Conservation (phyloP, 2,888 invertebrate species). For the Agonopterix arenella region DNA sequence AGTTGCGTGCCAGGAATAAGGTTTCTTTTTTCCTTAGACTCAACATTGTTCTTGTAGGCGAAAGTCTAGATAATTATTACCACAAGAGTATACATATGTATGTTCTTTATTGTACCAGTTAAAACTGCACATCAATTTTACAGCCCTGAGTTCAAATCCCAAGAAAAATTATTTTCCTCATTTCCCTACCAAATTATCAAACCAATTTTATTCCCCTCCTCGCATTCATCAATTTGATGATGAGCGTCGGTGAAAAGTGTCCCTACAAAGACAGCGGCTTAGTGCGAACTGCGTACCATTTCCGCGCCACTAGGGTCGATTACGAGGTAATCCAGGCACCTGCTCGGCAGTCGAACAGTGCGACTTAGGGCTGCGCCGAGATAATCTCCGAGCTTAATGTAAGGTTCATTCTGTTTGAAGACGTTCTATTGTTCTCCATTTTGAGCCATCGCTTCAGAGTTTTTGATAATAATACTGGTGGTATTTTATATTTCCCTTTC, state of each 20-base stretch:
- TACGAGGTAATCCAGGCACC: conserved; percentile 19
- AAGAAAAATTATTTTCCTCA: not conserved
- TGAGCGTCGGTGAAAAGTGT: conserved; percentile 3
- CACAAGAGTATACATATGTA: too few species aligned
- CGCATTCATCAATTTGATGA: conserved; percentile 5
- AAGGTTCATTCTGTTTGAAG: conserved; percentile 7
- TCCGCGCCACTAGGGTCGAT: conserved; percentile 14
- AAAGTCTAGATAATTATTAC: too few species aligned
- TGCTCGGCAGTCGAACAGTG: conserved; percentile 23
- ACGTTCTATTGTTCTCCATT: not conserved
- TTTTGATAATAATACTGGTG: too few species aligned
- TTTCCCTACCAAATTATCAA: not conserved
- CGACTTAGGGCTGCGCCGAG: conserved; percentile 34
- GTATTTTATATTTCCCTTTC: too few species aligned
- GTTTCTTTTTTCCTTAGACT: too few species aligned
- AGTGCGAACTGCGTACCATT: conserved; percentile 6
- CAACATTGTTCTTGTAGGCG: too few species aligned
- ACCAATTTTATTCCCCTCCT: not conserved
- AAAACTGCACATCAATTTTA: too few species aligned
- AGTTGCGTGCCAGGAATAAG: too few species aligned
- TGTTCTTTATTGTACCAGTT: too few species aligned
- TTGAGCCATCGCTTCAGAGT: too few species aligned
- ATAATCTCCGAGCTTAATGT: conserved; percentile 49
- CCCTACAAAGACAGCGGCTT: conserved; percentile 3
- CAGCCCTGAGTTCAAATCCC: too few species aligned